Conservation (phyloP, 2,888 invertebrate species). For the Eupithecia dodoneata region DNA sequence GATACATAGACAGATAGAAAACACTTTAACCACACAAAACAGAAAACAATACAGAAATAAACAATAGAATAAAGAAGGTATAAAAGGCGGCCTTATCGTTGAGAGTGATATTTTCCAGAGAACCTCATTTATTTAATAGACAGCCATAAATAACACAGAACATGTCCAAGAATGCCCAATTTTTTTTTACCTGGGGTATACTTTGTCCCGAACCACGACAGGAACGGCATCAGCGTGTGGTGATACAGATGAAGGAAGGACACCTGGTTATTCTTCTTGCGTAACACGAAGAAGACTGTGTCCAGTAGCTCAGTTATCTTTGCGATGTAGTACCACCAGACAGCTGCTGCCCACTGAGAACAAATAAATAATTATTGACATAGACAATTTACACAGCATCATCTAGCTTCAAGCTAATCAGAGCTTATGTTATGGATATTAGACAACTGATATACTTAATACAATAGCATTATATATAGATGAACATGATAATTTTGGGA, state of each 20-base stretch:
- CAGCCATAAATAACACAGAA: neutral
- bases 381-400: neutral
- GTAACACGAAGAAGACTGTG: conserved; percentile 93
- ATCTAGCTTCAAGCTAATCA: neutral
- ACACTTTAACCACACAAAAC: too few species aligned
- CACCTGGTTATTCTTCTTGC: conserved; percentile 94
- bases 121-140: too few species aligned
- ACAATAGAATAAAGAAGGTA: too few species aligned
- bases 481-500: neutral
- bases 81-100: too few species aligned
- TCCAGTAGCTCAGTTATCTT: conserved; percentile 90
- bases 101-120: too few species aligned
- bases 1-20: too few species aligned
- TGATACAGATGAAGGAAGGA: conserved; percentile 95
- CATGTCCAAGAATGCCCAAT: neutral
- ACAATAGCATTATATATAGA: too few species aligned
- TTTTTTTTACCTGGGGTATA: conserved; percentile 84
- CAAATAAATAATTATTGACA: neutral
- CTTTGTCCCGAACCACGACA: conserved; percentile 89
- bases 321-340: conserved; percentile 89
- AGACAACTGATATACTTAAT: neutral
- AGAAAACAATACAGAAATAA: too few species aligned
- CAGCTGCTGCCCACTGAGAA: conserved; percentile 77
- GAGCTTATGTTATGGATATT: neutral
- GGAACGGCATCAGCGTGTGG: conserved; percentile 89